These are phyloP conservation scores for Etheostoma nigrum DNA, from an alignment of 2,797 vertebrate species.

Conservation along the genomic window DNA sequence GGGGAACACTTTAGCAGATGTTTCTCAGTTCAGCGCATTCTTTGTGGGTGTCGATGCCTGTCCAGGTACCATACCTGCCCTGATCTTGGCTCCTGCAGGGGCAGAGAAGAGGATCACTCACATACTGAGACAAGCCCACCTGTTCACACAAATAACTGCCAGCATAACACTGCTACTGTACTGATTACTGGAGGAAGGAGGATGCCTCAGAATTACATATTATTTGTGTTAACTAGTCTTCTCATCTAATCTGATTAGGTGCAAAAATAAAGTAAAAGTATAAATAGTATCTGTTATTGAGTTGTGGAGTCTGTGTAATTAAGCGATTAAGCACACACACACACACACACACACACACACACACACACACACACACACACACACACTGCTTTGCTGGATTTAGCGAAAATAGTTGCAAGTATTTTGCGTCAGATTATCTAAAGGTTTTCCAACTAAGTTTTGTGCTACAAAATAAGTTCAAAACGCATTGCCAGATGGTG, in stretches of 20 bases:
- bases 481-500: neutral
- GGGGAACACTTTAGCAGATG: slow-evolving; percentile 77
- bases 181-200: slow-evolving; percentile 31
- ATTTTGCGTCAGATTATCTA: neutral
- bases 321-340: neutral
- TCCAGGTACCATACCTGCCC: slow-evolving; percentile 79
- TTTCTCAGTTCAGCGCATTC: slow-evolving; percentile 79
- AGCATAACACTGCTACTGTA: slow-evolving; percentile 56
- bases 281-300: neutral
- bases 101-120: slow-evolving; percentile 80
- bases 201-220: slow-evolving; percentile 14
- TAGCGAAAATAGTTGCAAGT: neutral
- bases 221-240: slow-evolving; percentile 1
- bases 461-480: neutral
- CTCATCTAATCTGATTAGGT: neutral
- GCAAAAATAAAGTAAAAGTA: neutral
- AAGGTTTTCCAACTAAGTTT: neutral
- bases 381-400: neutral
- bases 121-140: slow-evolving; percentile 75
- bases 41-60: slow-evolving; percentile 67
- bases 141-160: slow-evolving; percentile 77
- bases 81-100: slow-evolving; percentile 81
- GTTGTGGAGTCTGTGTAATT: neutral
- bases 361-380: neutral
- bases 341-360: no score